phyloP scores from a whole-genome alignment of 2,113 vertebrate species.

The Rutilus rutilus region DNA sequence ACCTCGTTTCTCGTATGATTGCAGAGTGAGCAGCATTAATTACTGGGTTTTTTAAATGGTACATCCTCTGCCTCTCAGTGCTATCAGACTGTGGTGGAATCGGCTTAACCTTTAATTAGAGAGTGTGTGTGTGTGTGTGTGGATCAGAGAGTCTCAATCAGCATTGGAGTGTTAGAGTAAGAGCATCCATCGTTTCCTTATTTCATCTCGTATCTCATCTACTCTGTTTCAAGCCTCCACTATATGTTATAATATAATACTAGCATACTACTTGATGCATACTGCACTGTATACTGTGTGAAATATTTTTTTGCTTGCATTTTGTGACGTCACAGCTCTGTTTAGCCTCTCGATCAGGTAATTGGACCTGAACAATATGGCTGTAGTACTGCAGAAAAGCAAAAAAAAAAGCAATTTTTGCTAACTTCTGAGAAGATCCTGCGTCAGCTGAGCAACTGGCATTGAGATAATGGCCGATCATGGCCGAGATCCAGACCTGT shows the following conservation, averaged over 20 bases:
- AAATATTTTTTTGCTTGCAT: neutral
- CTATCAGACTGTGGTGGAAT: slow-evolving; percentile 65
- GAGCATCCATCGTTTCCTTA: slow-evolving; percentile 50
- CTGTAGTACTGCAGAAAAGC: neutral
- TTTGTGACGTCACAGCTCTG: neutral
- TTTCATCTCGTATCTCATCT: slow-evolving; percentile 60
- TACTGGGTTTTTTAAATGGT: slow-evolving; percentile 63
- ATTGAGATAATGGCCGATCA: neutral
- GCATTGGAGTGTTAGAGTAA: slow-evolving; percentile 47
- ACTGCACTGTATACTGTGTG: too few relatives aligned
- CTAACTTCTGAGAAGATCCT: neutral
- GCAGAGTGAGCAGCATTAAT: slow-evolving; percentile 61
- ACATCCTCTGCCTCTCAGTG: slow-evolving; percentile 62
- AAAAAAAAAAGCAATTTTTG: neutral
- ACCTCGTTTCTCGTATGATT: slow-evolving; percentile 28
- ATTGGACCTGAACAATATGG: neutral
- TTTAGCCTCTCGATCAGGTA: neutral
- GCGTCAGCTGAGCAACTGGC: neutral
- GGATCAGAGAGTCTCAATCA: slow-evolving; percentile 38
- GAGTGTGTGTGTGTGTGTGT: slow-evolving; percentile 41
- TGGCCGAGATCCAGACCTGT: too few relatives aligned
- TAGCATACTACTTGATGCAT: slow-evolving; percentile 1
- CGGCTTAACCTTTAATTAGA: slow-evolving; percentile 74
- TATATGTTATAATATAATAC: slow-evolving; percentile 33
- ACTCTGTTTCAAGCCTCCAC: slow-evolving; percentile 13